Evolutionary conservation across 2,888 invertebrate genomes (phyloP).

Genomic region (Gandaritis pyraliata): DNA sequence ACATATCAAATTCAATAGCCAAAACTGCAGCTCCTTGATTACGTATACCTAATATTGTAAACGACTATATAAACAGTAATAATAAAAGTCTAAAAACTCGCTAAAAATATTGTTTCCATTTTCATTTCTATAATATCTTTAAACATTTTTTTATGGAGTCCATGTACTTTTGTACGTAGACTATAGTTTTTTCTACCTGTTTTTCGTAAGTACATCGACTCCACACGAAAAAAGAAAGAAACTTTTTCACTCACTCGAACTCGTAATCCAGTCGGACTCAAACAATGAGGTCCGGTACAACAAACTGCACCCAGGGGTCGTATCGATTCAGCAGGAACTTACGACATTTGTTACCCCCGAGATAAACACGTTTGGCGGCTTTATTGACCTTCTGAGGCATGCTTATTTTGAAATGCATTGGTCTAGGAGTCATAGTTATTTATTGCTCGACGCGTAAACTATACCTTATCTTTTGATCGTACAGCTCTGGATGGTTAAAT

Average conservation of each 20-base stretch:
- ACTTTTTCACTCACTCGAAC: slow-evolving; percentile 34
- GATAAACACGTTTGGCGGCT: slow-evolving; percentile 41
- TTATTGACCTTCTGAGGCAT: slow-evolving; percentile 37
- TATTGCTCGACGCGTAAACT: slow-evolving; percentile 14
- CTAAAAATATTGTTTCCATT: no score
- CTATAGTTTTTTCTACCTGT: no score
- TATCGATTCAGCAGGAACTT: slow-evolving; percentile 52
- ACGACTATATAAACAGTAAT: no score
- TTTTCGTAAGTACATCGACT: not conserved
- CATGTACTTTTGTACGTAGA: no score
- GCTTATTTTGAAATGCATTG: slow-evolving; percentile 34
- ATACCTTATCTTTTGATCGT: not conserved
- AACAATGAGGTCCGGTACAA: slow-evolving; percentile 43
- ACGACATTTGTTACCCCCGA: slow-evolving; percentile 45
- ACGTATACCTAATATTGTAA: no score
- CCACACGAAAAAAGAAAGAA: slow-evolving; percentile 20
- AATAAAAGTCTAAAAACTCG: no score
- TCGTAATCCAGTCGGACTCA: slow-evolving; percentile 34
- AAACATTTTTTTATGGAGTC: no score
- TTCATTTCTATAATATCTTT: no score
- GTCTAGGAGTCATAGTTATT: slow-evolving; percentile 22
- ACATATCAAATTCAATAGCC: no score
- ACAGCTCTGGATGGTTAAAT: not conserved
- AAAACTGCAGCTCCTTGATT: no score
- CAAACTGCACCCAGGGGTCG: slow-evolving; percentile 63